A percentile compares a stretch with the other conserved stretches of the same genome.
phyloP scores from a whole-genome alignment of 2,797 vertebrate species.

The Phylloscopus collybita region DNA sequence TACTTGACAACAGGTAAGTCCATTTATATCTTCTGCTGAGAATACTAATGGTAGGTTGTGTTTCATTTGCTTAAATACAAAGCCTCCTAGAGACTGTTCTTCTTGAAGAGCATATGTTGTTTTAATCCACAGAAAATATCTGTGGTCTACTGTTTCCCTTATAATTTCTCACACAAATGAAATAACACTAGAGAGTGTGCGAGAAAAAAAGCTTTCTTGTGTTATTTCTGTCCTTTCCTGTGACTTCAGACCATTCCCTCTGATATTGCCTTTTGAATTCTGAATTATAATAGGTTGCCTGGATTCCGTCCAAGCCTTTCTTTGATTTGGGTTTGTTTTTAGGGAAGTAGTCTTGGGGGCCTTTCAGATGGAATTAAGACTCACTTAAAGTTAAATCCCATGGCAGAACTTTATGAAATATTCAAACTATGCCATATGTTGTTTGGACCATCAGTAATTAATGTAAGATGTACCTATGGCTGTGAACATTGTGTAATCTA shows the following conservation, averaged over 20 bases:
- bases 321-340: constrained; percentile 53
- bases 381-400: constrained; percentile 37
- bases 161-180: background rate
- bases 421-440: constrained; percentile 69
- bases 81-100: background rate
- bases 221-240: constrained; percentile 12
- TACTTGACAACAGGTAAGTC: background rate
- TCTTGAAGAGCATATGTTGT: background rate
- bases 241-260: constrained; percentile 11
- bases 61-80: background rate
- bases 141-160: background rate
- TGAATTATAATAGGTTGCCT: constrained; percentile 43
- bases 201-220: constrained; percentile 44
- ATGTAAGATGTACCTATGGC: constrained; percentile 32
- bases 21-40: background rate
- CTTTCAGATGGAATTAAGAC: constrained; percentile 39
- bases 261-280: constrained; percentile 45
- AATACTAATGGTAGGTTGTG: background rate
- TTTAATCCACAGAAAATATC: background rate
- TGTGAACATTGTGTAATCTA: background rate
- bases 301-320: background rate
- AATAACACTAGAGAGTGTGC: background rate
- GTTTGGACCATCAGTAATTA: constrained; percentile 43
- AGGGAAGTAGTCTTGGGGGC: constrained; percentile 34
- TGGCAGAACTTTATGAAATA: constrained; percentile 53